phyloP scores from a whole-genome alignment of 1,140 invertebrate genomes.

The Leptinotarsa defecta region DNA sequence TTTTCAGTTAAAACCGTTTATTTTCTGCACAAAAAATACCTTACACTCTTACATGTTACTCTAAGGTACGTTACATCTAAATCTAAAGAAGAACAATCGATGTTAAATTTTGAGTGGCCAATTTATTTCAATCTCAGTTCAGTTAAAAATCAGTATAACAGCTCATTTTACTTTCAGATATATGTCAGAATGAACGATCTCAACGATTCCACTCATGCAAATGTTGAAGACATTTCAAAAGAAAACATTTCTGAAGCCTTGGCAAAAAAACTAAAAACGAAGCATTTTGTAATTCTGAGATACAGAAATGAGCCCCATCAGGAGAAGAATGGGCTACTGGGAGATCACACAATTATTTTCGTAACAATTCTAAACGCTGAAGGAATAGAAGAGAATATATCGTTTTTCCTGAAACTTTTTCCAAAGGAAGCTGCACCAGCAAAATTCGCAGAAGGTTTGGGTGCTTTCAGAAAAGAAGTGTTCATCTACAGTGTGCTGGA shows the following conservation, averaged over 20 bases:
- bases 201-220: not conserved
- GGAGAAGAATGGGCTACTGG: constrained; percentile 33
- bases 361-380: constrained; percentile 2
- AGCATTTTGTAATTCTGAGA: constrained; percentile 28
- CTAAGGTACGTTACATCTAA: too few relatives aligned
- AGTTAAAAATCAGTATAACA: too few relatives aligned
- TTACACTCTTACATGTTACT: too few relatives aligned
- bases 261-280: constrained; percentile 25
- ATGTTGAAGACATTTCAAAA: constrained; percentile 4
- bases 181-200: not conserved
- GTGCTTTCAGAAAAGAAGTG: constrained; percentile 42
- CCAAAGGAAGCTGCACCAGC: constrained; percentile 21
- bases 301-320: constrained; percentile 16
- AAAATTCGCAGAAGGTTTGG: constrained; percentile 33
- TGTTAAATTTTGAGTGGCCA: too few relatives aligned
- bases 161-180: not conserved
- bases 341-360: constrained; percentile 33
- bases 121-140: too few relatives aligned
- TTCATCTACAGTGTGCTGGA: constrained; percentile 40
- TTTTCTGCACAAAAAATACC: too few relatives aligned
- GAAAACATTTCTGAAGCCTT: constrained; percentile 27
- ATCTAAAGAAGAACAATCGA: too few relatives aligned
- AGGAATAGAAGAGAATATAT: not conserved
- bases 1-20: too few relatives aligned
- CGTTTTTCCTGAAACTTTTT: constrained; percentile 37